These are phyloP conservation scores for Tragelaphus scriptus DNA, from an alignment of 2,113 vertebrate genomes.

Conservation along the genomic window DNA sequence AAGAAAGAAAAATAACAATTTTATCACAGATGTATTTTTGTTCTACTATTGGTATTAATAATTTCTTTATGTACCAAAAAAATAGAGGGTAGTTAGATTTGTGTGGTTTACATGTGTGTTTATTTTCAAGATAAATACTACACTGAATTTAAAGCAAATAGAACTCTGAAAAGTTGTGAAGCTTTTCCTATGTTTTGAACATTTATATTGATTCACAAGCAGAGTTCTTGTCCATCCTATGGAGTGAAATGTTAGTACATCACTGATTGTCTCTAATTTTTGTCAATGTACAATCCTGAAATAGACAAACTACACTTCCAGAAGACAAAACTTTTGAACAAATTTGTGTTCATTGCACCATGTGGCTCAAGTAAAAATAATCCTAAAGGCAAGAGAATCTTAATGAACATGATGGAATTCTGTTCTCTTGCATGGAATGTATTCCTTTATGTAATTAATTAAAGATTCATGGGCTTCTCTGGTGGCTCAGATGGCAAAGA, in stretches of 20 bases:
- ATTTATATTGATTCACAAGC: neutral
- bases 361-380: neutral
- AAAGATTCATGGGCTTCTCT: neutral
- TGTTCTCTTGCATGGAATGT: neutral
- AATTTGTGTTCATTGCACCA: neutral
- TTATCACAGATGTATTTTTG: neutral
- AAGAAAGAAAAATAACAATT: neutral
- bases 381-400: neutral
- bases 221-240: neutral
- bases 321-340: neutral
- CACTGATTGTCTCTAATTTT: neutral
- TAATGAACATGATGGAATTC: neutral
- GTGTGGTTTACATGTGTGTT: neutral
- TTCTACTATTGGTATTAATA: neutral
- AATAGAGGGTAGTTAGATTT: neutral
- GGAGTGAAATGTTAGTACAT: neutral
- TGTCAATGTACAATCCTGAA: neutral
- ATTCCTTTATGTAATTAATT: neutral
- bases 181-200: neutral
- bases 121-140: neutral
- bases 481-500: neutral
- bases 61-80: neutral
- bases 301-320: neutral
- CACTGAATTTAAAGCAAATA: neutral
- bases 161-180: neutral